Percentiles rank a stretch among this genome's conserved stretches.
Conservation (phyloP, 2,113 vertebrate genomes). For the Spea multiplicata region DNA sequence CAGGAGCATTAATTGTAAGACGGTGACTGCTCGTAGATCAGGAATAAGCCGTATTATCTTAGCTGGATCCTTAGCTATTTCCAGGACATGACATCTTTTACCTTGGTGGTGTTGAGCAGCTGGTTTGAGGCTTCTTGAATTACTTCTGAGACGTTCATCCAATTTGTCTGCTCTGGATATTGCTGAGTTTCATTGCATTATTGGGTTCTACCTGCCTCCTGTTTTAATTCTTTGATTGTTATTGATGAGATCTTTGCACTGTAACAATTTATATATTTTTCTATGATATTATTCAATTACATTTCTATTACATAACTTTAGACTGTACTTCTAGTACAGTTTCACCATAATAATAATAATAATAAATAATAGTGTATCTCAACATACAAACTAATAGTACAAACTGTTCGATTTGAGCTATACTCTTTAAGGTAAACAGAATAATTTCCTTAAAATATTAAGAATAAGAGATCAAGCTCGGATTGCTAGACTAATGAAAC, state of each 20-base stretch:
- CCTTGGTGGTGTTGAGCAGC: slow-evolving; percentile 32
- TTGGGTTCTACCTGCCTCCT: slow-evolving; percentile 9
- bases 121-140: slow-evolving; percentile 42
- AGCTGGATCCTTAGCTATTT: slow-evolving; percentile 42
- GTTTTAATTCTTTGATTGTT: not conserved
- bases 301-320: too few relatives aligned
- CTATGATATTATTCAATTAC: too few relatives aligned
- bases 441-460: too few relatives aligned
- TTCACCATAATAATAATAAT: too few relatives aligned
- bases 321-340: too few relatives aligned
- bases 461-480: too few relatives aligned
- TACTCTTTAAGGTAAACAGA: too few relatives aligned
- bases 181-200: slow-evolving; percentile 11
- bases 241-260: slow-evolving; percentile 17
- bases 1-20: slow-evolving; percentile 30
- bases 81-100: slow-evolving; percentile 39
- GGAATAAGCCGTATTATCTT: slow-evolving; percentile 42
- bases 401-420: too few relatives aligned
- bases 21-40: slow-evolving; percentile 22
- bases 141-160: slow-evolving; percentile 45
- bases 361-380: too few relatives aligned
- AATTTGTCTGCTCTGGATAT: slow-evolving; percentile 42
- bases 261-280: not conserved
- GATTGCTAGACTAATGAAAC: too few relatives aligned
- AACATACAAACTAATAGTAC: too few relatives aligned